These are phyloP conservation scores for Clarias pachynema DNA, from an alignment of 2,797 vertebrate genomes.

Conservation along the genomic window DNA sequence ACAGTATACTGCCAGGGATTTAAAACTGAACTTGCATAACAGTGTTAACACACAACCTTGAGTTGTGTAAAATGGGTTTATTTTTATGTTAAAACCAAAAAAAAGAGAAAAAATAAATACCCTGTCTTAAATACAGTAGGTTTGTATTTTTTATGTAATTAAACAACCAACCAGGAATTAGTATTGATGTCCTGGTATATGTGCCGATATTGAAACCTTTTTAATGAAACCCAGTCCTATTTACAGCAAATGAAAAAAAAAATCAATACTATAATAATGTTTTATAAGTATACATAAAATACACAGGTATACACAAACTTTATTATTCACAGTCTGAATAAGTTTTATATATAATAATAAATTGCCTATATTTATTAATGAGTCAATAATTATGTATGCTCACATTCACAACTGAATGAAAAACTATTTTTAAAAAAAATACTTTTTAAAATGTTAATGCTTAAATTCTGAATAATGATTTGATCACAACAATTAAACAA, in stretches of 20 bases:
- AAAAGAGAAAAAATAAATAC: too few relatives aligned
- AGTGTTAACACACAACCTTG: too few relatives aligned
- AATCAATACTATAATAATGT: neutral
- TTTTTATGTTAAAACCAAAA: too few relatives aligned
- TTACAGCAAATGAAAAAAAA: neutral
- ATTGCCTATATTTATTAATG: neutral
- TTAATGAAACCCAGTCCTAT: neutral
- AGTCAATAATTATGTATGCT: neutral
- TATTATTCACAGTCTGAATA: neutral
- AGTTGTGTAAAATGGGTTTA: too few relatives aligned
- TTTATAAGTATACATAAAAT: neutral
- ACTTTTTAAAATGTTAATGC: neutral
- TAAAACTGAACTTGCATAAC: too few relatives aligned
- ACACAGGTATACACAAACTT: neutral
- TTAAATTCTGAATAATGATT: neutral
- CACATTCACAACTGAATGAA: neutral
- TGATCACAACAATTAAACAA: neutral
- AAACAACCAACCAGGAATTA: too few relatives aligned
- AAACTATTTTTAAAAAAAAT: neutral
- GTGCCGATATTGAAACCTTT: too few relatives aligned
- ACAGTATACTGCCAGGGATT: too few relatives aligned
- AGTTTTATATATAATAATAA: neutral
- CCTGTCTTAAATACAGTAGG: too few relatives aligned
- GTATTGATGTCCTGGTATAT: too few relatives aligned
- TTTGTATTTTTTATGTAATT: too few relatives aligned